phyloP scores from a whole-genome alignment of 2,797 vertebrate species.

The Loris lydekkerianus region DNA sequence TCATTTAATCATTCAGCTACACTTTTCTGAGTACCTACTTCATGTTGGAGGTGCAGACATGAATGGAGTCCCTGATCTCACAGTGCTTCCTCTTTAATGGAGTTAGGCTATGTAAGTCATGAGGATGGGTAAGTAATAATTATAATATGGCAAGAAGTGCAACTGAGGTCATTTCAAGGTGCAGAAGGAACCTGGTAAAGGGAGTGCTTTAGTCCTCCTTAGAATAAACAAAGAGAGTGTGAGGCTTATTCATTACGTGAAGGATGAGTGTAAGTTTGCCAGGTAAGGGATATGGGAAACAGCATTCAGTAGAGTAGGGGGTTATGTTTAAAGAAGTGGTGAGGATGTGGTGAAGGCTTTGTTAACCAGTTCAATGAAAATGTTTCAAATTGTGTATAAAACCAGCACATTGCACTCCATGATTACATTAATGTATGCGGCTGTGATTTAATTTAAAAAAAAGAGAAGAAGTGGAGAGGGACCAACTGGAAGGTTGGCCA shows the following conservation, averaged over 20 bases:
- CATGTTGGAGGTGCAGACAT: background rate
- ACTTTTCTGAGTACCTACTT: background rate
- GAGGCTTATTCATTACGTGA: background rate
- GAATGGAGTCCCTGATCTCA: background rate
- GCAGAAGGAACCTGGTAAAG: background rate
- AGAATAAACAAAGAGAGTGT: background rate
- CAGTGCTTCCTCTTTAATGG: background rate
- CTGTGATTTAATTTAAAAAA: too few species aligned
- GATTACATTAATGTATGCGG: too few species aligned
- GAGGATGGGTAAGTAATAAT: background rate
- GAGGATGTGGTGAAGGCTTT: too few species aligned
- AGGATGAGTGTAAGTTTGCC: slow-evolving; percentile 2
- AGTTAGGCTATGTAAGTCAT: background rate
- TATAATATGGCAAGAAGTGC: background rate
- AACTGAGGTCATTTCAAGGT: background rate
- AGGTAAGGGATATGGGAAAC: background rate
- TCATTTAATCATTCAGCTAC: background rate
- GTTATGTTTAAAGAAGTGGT: background rate
- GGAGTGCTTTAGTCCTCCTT: background rate
- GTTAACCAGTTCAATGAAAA: too few species aligned
- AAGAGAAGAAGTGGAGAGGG: background rate
- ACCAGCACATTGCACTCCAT: too few species aligned
- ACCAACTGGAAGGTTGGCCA: background rate
- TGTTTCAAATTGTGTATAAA: too few species aligned
- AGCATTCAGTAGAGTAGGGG: background rate